phyloP scores from a whole-genome alignment of 1,140 invertebrate species.

The Asobara japonica region DNA sequence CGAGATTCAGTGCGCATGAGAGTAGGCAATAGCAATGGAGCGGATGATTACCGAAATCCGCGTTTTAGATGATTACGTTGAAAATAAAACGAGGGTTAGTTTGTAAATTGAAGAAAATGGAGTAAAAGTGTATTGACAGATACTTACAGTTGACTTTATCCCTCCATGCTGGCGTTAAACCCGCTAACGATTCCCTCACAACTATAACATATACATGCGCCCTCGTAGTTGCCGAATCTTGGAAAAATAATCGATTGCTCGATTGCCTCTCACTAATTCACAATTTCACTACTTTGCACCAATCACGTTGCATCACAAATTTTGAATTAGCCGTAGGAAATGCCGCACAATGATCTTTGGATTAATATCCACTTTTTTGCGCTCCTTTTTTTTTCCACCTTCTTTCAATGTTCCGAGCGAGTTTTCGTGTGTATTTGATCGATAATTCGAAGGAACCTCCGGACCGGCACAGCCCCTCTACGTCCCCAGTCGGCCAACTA shows the following conservation, averaged over 20 bases:
- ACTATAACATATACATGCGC: conserved; percentile 47
- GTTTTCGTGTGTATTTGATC: conserved; percentile 48
- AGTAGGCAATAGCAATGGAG: conserved; percentile 21
- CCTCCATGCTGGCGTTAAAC: conserved; percentile 43
- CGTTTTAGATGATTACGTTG: too few relatives aligned
- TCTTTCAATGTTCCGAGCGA: background rate
- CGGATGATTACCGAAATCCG: too few relatives aligned
- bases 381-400: too few relatives aligned
- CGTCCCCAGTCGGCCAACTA: conserved; percentile 36
- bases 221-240: conserved; percentile 1
- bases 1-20: conserved; percentile 30
- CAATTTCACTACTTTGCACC: conserved; percentile 26
- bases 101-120: conserved; percentile 19
- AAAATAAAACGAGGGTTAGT: too few relatives aligned
- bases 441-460: conserved; percentile 49
- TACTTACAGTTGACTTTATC: too few relatives aligned
- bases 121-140: too few relatives aligned
- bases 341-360: background rate
- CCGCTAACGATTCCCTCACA: conserved; percentile 52
- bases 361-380: conserved; percentile 19
- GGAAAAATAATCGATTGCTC: conserved; percentile 28
- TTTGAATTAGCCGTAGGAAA: background rate
- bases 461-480: conserved; percentile 47
- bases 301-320: conserved; percentile 23
- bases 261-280: background rate